These are phyloP conservation scores for Drosophila trapezifrons DNA, from an alignment of 1,140 invertebrate species.

Conservation along the genomic window DNA sequence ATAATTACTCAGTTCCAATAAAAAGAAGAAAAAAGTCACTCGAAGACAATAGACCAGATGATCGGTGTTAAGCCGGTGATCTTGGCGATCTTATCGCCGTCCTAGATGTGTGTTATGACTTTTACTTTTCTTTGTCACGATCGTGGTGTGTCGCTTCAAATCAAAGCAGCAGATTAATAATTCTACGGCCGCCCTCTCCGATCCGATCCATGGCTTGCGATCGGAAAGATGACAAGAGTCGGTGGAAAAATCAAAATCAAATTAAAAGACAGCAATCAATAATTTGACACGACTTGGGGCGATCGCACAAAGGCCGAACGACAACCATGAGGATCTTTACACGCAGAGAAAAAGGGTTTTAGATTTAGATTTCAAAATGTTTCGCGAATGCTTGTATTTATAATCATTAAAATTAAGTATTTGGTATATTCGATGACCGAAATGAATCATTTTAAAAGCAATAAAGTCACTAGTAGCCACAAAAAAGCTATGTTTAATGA, in stretches of 20 bases:
- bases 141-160: slow-evolving; percentile 61
- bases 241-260: slow-evolving; percentile 73
- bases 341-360: slow-evolving; percentile 2
- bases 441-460: too few relatives aligned
- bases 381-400: not conserved
- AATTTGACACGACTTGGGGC: slow-evolving; percentile 71
- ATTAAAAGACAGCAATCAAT: slow-evolving; percentile 77
- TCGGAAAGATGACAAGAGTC: slow-evolving; percentile 65
- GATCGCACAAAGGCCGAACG: slow-evolving; percentile 34
- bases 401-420: not conserved
- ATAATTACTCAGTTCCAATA: slow-evolving; percentile 66
- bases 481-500: not conserved
- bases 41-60: slow-evolving; percentile 51
- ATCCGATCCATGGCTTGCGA: slow-evolving; percentile 35
- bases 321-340: slow-evolving; percentile 28
- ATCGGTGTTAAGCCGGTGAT: slow-evolving; percentile 61
- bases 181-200: slow-evolving; percentile 17
- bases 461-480: not conserved
- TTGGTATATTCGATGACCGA: not conserved
- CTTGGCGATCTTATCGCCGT: slow-evolving; percentile 48
- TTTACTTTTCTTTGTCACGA: slow-evolving; percentile 78
- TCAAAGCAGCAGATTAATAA: slow-evolving; percentile 73
- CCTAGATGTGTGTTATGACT: slow-evolving; percentile 73
- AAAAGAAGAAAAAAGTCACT: slow-evolving; percentile 66
- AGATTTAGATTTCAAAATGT: not conserved